Conservation (phyloP, 2,888 invertebrate genomes). For the Eumerus sabulonum region DNA sequence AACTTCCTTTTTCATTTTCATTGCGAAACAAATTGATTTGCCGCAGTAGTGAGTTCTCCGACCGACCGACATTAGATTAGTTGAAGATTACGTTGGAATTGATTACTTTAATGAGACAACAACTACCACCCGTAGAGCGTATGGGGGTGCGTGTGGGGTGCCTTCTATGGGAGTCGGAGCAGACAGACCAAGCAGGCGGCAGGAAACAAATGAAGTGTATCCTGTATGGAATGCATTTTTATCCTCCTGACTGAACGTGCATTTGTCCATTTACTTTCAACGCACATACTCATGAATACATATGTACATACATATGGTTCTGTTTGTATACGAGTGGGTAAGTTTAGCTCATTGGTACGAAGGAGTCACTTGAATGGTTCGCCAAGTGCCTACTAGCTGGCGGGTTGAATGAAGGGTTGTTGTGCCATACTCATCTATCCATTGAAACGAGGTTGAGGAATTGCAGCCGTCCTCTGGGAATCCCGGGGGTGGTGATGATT, state of each 20-base stretch:
- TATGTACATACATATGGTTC: neutral
- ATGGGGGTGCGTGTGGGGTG: no score
- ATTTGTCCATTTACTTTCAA: constrained; percentile 2
- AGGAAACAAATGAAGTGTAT: neutral
- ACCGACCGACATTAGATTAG: neutral
- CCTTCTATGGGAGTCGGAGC: constrained; percentile 1
- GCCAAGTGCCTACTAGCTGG: constrained; percentile 14
- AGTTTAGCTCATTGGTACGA: constrained; percentile 9
- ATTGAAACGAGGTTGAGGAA: constrained; percentile 10
- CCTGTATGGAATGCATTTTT: constrained; percentile 29
- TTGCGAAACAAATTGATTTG: constrained; percentile 24
- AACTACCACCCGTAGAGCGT: constrained; percentile 6
- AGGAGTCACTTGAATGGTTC: constrained; percentile 41
- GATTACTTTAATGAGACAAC: constrained; percentile 40
- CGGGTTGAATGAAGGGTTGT: constrained; percentile 32
- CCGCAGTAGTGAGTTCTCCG: constrained; percentile 12
- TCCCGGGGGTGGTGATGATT: constrained; percentile 16
- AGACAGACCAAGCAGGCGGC: neutral
- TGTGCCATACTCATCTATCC: constrained; percentile 1
- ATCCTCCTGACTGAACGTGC: constrained; percentile 14
- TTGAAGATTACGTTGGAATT: constrained; percentile 18
- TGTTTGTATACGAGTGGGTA: neutral
- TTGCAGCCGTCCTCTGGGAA: constrained; percentile 42
- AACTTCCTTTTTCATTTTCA: neutral
- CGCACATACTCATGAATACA: neutral